Evolutionary conservation across 1,140 invertebrate genomes (phyloP).

Genomic region (Eriosoma lanigerum): DNA sequence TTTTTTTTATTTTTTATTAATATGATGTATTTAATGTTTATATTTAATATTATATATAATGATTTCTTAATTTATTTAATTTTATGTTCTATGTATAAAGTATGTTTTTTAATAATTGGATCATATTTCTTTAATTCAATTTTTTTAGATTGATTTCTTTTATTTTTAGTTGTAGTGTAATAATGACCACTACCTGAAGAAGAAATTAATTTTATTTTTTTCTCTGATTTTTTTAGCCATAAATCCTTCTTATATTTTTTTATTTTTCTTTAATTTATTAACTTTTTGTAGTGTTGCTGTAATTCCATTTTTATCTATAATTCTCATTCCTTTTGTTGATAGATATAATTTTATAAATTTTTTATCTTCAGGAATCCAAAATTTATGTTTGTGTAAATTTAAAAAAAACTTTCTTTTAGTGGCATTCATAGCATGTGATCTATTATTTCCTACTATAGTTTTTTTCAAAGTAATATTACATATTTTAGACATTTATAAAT

Average conservation of each 20-base stretch:
- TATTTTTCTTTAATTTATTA: neutral
- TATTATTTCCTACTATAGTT: neutral
- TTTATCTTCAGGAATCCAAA: neutral
- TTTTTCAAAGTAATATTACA: neutral
- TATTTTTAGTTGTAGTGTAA: neutral
- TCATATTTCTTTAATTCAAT: neutral
- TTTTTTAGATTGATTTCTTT: neutral
- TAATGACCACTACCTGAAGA: neutral
- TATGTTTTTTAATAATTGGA: neutral
- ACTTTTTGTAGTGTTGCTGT: neutral
- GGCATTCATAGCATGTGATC: neutral
- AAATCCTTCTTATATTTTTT: neutral
- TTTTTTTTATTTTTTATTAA: too few relatives aligned
- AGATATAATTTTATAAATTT: neutral
- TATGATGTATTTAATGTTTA: too few relatives aligned
- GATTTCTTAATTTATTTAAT: neutral
- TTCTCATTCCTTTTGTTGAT: neutral
- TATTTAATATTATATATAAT: too few relatives aligned
- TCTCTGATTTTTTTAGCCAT: neutral
- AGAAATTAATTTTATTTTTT: neutral
- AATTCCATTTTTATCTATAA: neutral
- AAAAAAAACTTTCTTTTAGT: neutral
- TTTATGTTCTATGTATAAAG: neutral
- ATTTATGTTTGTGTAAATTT: neutral
- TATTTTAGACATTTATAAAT: neutral